Percentiles rank a stretch among this genome's conserved stretches.
Conservation (phyloP, 1,140 invertebrate genomes). For the Rhopalosiphum padi region DNA sequence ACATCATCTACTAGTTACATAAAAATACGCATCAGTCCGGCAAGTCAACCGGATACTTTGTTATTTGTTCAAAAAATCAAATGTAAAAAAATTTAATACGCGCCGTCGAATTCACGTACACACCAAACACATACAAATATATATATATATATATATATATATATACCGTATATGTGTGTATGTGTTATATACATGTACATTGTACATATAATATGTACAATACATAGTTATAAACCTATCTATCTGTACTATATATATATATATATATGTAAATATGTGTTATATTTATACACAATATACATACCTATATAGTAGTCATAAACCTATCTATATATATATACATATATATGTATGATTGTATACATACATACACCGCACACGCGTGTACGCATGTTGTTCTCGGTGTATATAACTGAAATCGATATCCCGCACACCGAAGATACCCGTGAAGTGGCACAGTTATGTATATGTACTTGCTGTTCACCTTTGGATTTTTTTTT, state of each 20-base stretch:
- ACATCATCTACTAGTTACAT: background rate
- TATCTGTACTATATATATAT: too few species aligned
- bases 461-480: background rate
- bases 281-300: too few species aligned
- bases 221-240: too few species aligned
- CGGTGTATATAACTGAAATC: background rate
- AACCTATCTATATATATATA: background rate
- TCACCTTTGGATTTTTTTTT: background rate
- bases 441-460: constrained; percentile 40
- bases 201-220: too few species aligned
- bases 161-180: too few species aligned
- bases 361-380: background rate
- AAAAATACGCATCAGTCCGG: background rate
- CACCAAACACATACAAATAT: background rate
- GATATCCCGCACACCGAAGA: constrained; percentile 29
- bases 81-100: background rate
- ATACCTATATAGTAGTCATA: too few species aligned
- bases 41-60: background rate
- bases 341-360: too few species aligned
- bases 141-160: background rate
- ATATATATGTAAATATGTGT: background rate
- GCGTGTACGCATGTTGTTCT: background rate
- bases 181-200: too few species aligned
- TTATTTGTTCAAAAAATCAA: background rate
- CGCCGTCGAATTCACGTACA: background rate